Evolutionary conservation across 2,113 vertebrate genomes (phyloP).

Genomic region (Bungarus multicinctus): DNA sequence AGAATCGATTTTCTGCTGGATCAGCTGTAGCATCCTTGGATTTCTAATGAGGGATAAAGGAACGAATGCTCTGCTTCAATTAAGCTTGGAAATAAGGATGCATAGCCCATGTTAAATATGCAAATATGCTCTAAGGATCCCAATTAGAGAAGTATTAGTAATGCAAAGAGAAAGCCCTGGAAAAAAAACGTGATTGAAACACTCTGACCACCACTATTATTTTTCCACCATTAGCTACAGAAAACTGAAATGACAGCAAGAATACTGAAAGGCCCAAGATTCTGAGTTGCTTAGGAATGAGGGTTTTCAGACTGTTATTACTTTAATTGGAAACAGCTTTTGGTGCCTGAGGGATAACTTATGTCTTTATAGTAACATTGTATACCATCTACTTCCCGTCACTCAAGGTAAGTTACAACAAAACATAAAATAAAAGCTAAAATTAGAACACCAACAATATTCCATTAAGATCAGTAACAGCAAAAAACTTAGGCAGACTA

Average conservation of each 20-base stretch:
- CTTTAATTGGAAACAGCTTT: not conserved
- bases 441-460: not conserved
- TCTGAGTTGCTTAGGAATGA: not conserved
- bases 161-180: not conserved
- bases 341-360: not conserved
- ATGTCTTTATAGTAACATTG: not conserved
- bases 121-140: not conserved
- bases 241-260: not conserved
- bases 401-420: not conserved
- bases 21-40: not conserved
- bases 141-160: conserved; percentile 12
- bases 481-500: not conserved
- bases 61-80: not conserved
- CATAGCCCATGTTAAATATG: not conserved
- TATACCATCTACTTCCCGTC: not conserved
- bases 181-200: conserved; percentile 10
- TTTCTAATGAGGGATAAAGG: not conserved
- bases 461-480: not conserved
- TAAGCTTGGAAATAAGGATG: not conserved
- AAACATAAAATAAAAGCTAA: not conserved
- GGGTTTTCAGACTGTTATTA: not conserved
- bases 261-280: not conserved
- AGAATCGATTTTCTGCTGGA: fast-evolving
- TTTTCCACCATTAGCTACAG: not conserved
- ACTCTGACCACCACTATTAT: not conserved